Conservation (phyloP, 2,113 vertebrate genomes). For the Sinosuthora webbiana region DNA sequence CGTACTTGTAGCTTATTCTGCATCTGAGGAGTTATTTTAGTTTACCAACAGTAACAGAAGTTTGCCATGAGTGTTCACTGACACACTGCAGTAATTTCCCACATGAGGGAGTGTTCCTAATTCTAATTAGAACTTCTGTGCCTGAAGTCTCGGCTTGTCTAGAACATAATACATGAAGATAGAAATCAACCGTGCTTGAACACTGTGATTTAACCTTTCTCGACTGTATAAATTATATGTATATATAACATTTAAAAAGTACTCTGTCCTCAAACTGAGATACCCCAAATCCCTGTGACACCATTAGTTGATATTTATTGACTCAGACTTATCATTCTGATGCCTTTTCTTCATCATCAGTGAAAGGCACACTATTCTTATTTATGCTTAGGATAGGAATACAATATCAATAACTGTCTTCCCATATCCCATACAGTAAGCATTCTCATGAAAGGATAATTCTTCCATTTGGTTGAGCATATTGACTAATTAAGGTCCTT, state of each 20-base stretch:
- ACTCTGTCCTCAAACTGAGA: neutral
- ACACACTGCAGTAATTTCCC: neutral
- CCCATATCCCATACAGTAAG: neutral
- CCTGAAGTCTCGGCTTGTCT: neutral
- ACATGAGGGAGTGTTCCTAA: neutral
- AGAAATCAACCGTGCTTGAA: neutral
- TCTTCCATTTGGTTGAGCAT: neutral
- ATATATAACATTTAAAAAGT: neutral
- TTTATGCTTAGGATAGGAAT: neutral
- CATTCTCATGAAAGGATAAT: neutral
- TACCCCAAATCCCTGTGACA: neutral
- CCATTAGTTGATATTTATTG: neutral
- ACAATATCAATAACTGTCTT: neutral
- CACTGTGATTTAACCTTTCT: neutral
- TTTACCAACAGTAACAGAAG: neutral
- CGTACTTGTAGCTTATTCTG: neutral
- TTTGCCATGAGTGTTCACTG: neutral
- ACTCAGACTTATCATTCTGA: neutral
- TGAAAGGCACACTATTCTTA: neutral
- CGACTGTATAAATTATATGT: neutral
- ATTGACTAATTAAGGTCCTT: neutral
- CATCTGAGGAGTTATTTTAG: neutral
- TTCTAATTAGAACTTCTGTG: neutral
- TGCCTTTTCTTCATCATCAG: neutral
- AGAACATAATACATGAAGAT: neutral